Base-by-base conservation (phyloP, 2,797 vertebrate species). In the Caiman crocodilus region DNA sequence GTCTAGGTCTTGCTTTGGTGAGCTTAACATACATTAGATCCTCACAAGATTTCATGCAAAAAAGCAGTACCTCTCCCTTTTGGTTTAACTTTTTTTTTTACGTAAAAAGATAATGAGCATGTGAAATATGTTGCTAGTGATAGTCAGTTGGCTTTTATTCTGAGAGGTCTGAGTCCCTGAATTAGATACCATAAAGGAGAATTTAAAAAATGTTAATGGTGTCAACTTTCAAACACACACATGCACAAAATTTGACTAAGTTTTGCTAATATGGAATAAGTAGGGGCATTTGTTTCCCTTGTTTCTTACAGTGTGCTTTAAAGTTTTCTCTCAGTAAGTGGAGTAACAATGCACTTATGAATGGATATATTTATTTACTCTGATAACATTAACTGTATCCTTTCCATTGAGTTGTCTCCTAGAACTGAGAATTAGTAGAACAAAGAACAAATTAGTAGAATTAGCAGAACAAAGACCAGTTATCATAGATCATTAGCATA, bases 31-130 rank as follows among this genome's bases (percentile, higher is more conserved):
- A 50, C 1, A 17, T 21, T 93, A n/a, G 1, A 1, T 74, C 1
- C 9, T 16, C 21, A 9, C 61, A 78, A 55, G 63, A 82, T 13
- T 1, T 82, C 7, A 5, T 26, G 7, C 55, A 30, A 30, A 30
- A 58, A 57, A 82, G 17, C 16, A 18, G 64, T 59, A 80, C 58
- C 15, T 92, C 14, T 26, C 60, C 83, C 50, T 85, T 11, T 89
- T 92, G 90, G 79, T 81, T 93, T 26, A 84, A 58, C 30, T 74
- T n/a, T n/a, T n/a, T n/a, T n/a, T n/a, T n/a, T 90, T 32, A 2
- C 75, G 84, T 76, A 94, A 95, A 88, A 42, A 42, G 6, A 79
- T 78, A 60, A 4, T 4, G 1, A 57, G 67, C 28, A 14, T 50
- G 14, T n/a, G n/a, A 56, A 84, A 69, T 12, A 42, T 85, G 9